These are phyloP conservation scores for Macrophya annulata DNA, from an alignment of 2,888 invertebrate species.

Conservation along the genomic window DNA sequence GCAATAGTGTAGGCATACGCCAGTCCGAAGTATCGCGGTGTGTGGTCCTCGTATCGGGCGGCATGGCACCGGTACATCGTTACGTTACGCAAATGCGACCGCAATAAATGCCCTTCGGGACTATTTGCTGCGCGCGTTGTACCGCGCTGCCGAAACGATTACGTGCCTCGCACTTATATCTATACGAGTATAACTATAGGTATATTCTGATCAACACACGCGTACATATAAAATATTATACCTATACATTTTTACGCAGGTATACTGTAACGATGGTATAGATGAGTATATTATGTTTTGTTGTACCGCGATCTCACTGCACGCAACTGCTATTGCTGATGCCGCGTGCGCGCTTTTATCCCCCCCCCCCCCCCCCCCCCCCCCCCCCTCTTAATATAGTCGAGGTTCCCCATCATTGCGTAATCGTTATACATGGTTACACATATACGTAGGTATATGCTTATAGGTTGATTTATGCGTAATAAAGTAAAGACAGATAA, in stretches of 20 bases:
- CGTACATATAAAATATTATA: background rate
- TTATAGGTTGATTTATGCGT: background rate
- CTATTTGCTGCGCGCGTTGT: constrained; percentile 44
- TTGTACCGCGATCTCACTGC: constrained; percentile 1
- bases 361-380: background rate
- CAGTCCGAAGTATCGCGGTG: constrained; percentile 19
- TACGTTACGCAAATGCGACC: constrained; percentile 63
- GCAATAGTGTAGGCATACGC: background rate
- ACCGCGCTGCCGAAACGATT: constrained; percentile 28
- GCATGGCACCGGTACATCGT: constrained; percentile 10
- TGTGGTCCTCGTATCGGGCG: constrained; percentile 31
- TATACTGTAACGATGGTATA: background rate
- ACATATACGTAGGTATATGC: background rate
- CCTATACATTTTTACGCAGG: background rate
- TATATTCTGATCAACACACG: background rate
- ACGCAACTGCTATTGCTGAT: background rate
- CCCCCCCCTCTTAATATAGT: no score
- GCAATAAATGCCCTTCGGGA: constrained; percentile 64
- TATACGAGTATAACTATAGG: background rate
- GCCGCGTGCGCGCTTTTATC: background rate
- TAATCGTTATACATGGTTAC: background rate
- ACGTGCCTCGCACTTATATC: constrained; percentile 10
- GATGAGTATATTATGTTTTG: background rate
- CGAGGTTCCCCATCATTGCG: background rate
- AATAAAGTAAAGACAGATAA: background rate